A percentile compares a stretch with the other conserved stretches of the same genome.
phyloP scores from a whole-genome alignment of 2,888 invertebrate genomes.

The Hypselothyrea guttata region DNA sequence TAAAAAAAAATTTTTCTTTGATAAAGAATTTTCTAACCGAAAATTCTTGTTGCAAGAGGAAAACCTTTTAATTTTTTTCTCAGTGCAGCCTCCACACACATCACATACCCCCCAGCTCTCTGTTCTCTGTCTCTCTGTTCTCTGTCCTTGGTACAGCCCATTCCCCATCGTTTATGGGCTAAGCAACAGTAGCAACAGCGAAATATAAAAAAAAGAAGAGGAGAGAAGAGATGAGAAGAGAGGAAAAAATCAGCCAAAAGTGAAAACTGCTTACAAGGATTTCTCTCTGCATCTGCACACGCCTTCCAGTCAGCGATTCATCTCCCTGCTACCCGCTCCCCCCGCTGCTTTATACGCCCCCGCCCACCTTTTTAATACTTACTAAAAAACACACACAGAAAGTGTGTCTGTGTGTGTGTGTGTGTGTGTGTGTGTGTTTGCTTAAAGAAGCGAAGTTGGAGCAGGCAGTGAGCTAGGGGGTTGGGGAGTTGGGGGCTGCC shows the following conservation, averaged over 20 bases:
- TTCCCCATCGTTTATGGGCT: constrained; percentile 32
- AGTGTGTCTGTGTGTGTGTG: constrained; percentile 1
- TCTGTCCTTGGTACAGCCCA: background rate
- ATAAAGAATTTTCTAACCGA: too few relatives aligned
- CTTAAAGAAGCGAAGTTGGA: constrained; percentile 7
- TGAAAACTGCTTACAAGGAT: constrained; percentile 78
- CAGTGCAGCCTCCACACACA: background rate
- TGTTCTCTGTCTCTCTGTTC: constrained; percentile 1
- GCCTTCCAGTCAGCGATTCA: background rate
- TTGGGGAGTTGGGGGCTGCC: background rate
- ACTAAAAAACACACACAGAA: constrained; percentile 35
- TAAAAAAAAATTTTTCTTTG: too few relatives aligned
- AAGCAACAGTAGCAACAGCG: constrained; percentile 34
- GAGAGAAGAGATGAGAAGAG: background rate
- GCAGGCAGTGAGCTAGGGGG: background rate
- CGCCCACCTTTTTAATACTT: constrained; percentile 53
- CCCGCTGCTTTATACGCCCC: constrained; percentile 8
- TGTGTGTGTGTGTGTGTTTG: constrained; percentile 14
- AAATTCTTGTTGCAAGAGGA: too few relatives aligned
- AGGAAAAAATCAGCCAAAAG: constrained; percentile 55
- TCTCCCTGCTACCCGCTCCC: background rate
- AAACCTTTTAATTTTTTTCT: too few relatives aligned
- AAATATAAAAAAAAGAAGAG: constrained; percentile 8
- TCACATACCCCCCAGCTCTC: background rate
- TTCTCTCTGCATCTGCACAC: constrained; percentile 46